phyloP scores from a whole-genome alignment of 2,888 invertebrate species.

The Choristoneura rosaceana region DNA sequence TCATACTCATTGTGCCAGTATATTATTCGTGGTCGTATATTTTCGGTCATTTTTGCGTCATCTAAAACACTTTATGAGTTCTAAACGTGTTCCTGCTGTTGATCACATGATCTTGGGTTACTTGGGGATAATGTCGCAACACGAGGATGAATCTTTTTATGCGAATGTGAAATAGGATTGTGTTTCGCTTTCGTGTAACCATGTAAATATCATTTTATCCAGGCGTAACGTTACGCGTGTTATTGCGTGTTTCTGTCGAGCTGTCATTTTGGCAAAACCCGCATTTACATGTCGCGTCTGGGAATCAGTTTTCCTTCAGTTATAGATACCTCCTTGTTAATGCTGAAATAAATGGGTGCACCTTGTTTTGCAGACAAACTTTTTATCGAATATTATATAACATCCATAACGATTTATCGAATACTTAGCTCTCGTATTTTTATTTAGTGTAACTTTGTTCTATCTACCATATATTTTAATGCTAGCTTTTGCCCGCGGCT shows the following conservation, averaged over 20 bases:
- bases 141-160: slow-evolving; percentile 41
- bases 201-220: slow-evolving; percentile 62
- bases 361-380: too few relatives aligned
- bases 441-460: too few relatives aligned
- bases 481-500: too few relatives aligned
- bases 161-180: slow-evolving; percentile 53
- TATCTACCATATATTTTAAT: too few relatives aligned
- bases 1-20: slow-evolving; percentile 48
- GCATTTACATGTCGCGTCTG: slow-evolving; percentile 44
- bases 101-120: slow-evolving; percentile 38
- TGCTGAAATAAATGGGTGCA: background rate
- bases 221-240: slow-evolving; percentile 59
- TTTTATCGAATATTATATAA: too few relatives aligned
- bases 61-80: slow-evolving; percentile 42
- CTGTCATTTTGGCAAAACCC: slow-evolving; percentile 63
- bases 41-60: slow-evolving; percentile 23
- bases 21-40: slow-evolving; percentile 39
- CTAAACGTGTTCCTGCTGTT: slow-evolving; percentile 37
- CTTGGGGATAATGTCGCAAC: slow-evolving; percentile 25
- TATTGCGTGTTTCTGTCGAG: slow-evolving; percentile 61
- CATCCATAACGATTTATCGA: too few relatives aligned
- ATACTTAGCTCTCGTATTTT: too few relatives aligned
- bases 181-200: slow-evolving; percentile 56
- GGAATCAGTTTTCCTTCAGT: slow-evolving; percentile 15
- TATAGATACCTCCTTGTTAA: background rate